phyloP scores from a whole-genome alignment of 2,888 invertebrate genomes.

The Cataglyphis altisquamis region DNA sequence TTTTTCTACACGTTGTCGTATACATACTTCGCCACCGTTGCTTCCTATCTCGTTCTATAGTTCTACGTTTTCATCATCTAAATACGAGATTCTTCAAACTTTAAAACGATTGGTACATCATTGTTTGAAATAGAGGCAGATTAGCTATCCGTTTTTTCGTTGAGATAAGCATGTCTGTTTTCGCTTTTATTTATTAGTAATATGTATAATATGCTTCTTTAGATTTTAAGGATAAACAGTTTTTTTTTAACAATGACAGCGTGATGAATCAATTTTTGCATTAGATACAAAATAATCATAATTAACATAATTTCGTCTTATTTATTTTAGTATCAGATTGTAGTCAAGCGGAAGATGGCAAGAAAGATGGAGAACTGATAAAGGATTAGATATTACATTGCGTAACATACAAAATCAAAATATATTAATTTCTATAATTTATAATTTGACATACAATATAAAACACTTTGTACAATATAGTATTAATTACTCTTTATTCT shows the following conservation, averaged over 20 bases:
- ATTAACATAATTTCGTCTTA: background rate
- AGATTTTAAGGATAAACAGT: background rate
- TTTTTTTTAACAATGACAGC: background rate
- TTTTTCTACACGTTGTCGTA: slow-evolving; percentile 36
- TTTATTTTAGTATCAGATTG: background rate
- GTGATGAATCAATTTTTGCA: background rate
- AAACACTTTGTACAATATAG: background rate
- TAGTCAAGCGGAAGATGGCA: background rate
- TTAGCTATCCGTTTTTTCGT: background rate
- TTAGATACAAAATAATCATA: background rate
- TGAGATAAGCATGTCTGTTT: background rate
- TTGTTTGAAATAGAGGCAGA: background rate
- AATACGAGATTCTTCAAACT: slow-evolving; percentile 11
- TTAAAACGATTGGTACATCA: background rate
- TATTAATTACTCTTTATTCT: background rate
- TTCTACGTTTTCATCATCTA: slow-evolving; percentile 16
- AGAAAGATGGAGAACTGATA: background rate
- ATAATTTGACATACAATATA: background rate
- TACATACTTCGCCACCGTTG: no score
- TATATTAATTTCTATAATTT: background rate
- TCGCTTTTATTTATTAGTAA: background rate
- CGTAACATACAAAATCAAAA: background rate
- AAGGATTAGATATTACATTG: background rate
- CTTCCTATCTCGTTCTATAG: background rate
- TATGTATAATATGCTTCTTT: background rate